Evolutionary conservation across 2,888 invertebrate genomes (phyloP).

Genomic region (Neuroscelio doddi): DNA sequence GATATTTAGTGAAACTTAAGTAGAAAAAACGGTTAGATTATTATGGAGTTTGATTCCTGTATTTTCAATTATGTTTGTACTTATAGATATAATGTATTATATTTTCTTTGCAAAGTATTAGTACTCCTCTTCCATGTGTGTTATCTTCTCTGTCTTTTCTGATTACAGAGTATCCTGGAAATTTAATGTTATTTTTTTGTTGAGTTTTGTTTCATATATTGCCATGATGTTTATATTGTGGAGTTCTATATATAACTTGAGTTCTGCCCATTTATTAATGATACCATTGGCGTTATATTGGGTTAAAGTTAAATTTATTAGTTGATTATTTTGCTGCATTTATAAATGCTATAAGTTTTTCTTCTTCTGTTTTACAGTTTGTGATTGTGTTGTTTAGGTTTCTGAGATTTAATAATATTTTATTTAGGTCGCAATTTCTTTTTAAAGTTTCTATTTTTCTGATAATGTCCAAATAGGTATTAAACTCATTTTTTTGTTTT

Average conservation of each 20-base stretch:
- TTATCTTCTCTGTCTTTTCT: conserved; percentile 27
- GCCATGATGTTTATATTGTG: conserved; percentile 15
- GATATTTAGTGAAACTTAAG: conserved; percentile 13
- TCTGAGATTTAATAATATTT: too few relatives aligned
- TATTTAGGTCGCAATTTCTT: too few relatives aligned
- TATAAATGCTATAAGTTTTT: neutral
- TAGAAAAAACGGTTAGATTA: conserved; percentile 4
- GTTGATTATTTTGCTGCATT: neutral
- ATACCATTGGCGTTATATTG: conserved; percentile 41
- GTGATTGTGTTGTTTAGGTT: too few relatives aligned
- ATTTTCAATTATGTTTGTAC: conserved; percentile 3
- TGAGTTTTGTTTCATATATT: conserved; percentile 5
- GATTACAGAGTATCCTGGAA: conserved; percentile 5
- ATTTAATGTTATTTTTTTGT: neutral
- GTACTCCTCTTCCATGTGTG: conserved; percentile 9
- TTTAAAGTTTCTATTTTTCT: too few relatives aligned
- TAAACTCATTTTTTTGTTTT: too few relatives aligned
- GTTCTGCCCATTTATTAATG: conserved; percentile 17
- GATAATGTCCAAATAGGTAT: too few relatives aligned
- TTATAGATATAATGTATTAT: neutral
- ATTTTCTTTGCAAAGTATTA: conserved; percentile 3
- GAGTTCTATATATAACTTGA: conserved; percentile 24
- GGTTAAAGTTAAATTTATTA: conserved; percentile 6
- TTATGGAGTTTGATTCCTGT: conserved; percentile 12
- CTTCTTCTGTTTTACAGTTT: conserved; percentile 1